Evolutionary conservation across 2,113 vertebrate genomes (phyloP).

Genomic region (Apteryx mantelli): DNA sequence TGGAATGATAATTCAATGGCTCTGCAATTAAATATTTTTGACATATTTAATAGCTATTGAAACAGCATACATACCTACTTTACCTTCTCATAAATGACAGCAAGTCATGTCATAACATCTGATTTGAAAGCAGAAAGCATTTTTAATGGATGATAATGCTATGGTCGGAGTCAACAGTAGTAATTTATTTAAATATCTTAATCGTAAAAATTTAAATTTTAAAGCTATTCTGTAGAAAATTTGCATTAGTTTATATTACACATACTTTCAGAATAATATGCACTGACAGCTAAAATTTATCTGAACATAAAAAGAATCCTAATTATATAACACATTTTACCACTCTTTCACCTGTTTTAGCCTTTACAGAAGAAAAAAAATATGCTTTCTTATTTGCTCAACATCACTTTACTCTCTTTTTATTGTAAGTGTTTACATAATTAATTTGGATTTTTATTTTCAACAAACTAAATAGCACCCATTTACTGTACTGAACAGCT

Average conservation of each 20-base stretch:
- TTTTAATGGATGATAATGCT: not conserved
- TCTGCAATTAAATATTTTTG: slow-evolving; percentile 56
- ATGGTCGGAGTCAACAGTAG: not conserved
- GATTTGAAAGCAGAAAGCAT: not conserved
- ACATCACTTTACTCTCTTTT: not conserved
- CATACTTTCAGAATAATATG: not conserved
- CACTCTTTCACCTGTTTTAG: not conserved
- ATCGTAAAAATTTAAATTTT: not conserved
- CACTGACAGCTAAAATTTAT: not conserved
- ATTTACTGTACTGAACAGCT: not conserved
- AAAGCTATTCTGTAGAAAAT: not conserved
- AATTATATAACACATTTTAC: not conserved
- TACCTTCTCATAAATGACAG: slow-evolving; percentile 34
- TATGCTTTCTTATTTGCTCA: not conserved
- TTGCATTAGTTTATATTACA: not conserved
- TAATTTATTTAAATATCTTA: not conserved
- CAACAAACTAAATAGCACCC: not conserved
- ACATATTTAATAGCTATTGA: slow-evolving; percentile 51
- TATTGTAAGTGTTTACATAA: not conserved
- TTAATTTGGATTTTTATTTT: not conserved
- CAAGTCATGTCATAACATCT: not conserved
- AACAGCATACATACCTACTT: not conserved
- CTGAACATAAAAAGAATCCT: not conserved
- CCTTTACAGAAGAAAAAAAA: not conserved
- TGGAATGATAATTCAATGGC: slow-evolving; percentile 49